Base-by-base conservation (phyloP, 2,797 vertebrate species). In the Periophthalmus magnuspinnatus region DNA sequence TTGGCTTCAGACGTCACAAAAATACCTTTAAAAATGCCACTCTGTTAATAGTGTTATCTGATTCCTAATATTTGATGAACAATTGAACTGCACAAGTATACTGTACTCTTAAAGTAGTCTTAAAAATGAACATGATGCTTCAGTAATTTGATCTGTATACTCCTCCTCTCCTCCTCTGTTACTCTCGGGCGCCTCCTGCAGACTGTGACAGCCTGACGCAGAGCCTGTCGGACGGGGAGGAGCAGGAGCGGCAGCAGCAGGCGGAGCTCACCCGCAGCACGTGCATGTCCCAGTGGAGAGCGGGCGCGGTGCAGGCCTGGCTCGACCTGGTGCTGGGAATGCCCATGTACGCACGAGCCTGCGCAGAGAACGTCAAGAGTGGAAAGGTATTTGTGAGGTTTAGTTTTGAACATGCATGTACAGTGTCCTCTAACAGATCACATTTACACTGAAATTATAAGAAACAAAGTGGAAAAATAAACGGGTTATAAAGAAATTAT, bases 301-400 rank as follows among this genome's bases (percentile, higher is more conserved):
- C 95, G 0, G 93, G 94, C 48, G 90, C 94, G 0, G 94, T 96
- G 65, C 94, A 94, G 87, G 94, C 95, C 79, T 96, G 95, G 95
- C 91, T 96, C 78, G 95, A 96, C 86, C 94, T 96, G 74, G 94
- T 95, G 87, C 95, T 96, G 95, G 95, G 94, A 62, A 95, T 96
- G 95, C 94, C 95, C 69, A 96, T 95, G 95, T 96, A 96, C 66
- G 86, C 88, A 65, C 91, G 93, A 10, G 91, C 94, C 69, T 96
- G 94, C 64, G 86, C 93, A 0, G 95, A 96, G 87, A 96, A 96
- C 28, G 83, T 96, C 77, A 96, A 95, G 86, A 96, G 95, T 36
- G 95, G 95, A 50, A 95, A 95, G 95, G 95, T 96, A 91, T 21
- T 4, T 17, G 3, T 52, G 32, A 34, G 34, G 33, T 19, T 34